phyloP scores from a whole-genome alignment of 2,113 vertebrate genomes.

The Natator depressus region DNA sequence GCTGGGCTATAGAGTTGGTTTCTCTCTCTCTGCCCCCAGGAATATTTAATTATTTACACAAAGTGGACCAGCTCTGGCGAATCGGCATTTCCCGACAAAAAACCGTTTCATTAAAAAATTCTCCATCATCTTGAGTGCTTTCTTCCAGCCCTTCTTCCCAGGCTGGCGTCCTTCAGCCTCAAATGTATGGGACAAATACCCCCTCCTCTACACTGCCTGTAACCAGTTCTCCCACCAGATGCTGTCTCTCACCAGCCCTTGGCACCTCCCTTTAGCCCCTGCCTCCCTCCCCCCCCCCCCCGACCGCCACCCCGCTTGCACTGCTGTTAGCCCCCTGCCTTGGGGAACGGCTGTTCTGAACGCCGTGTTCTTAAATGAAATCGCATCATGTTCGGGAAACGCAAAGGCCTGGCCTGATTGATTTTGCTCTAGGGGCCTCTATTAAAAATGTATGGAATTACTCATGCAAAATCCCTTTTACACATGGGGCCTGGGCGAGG shows the following conservation, averaged over 20 bases:
- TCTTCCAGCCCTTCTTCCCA: background rate
- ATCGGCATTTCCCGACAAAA: background rate
- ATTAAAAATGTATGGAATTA: slow-evolving; percentile 57
- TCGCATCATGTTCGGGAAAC: background rate
- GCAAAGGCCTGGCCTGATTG: background rate
- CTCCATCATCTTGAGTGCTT: background rate
- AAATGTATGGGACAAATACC: background rate
- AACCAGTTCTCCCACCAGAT: background rate
- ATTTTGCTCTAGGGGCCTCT: slow-evolving; percentile 23
- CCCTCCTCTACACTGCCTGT: background rate
- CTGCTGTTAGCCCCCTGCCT: background rate
- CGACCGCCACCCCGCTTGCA: rapidly evolving
- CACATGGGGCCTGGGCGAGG: slow-evolving; percentile 19
- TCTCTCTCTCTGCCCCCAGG: background rate
- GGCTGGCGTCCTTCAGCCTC: background rate
- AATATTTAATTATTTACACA: background rate
- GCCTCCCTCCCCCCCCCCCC: too few species aligned
- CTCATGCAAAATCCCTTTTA: slow-evolving; percentile 30
- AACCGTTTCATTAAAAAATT: background rate
- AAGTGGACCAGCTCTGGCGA: background rate
- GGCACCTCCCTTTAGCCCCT: too few species aligned
- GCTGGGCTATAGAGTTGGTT: background rate
- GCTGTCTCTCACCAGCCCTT: background rate
- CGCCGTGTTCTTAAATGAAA: background rate
- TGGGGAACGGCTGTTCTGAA: background rate